Evolutionary conservation across 2,797 vertebrate genomes (phyloP).

Genomic region (Anguilla marmorata): DNA sequence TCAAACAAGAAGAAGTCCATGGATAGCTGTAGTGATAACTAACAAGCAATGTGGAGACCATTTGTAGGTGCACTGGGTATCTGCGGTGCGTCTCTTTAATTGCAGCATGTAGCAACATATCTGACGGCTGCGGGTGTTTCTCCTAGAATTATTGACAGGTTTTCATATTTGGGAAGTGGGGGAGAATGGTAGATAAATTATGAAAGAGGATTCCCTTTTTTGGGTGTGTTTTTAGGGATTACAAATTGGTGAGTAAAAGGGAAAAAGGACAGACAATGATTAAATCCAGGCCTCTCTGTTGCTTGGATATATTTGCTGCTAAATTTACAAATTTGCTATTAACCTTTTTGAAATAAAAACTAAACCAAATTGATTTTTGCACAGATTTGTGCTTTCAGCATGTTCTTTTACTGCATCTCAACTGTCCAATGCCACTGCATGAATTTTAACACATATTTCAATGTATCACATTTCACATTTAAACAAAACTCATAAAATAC

Average conservation of each 20-base stretch:
- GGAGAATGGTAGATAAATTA: neutral
- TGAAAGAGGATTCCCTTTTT: neutral
- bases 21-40: neutral
- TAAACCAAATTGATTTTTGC: neutral
- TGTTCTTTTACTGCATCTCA: neutral
- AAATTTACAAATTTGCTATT: neutral
- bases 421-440: neutral
- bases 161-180: neutral
- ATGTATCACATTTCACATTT: neutral
- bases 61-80: neutral
- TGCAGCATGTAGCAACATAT: neutral
- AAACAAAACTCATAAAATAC: neutral
- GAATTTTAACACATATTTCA: neutral
- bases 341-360: neutral
- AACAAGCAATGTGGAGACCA: neutral
- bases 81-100: neutral
- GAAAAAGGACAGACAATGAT: neutral
- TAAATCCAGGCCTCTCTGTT: neutral
- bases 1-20: neutral
- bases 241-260: neutral
- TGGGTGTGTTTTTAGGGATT: neutral
- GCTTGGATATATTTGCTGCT: neutral
- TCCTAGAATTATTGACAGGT: neutral
- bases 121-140: neutral
- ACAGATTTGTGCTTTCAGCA: too few species aligned